Evolutionary conservation across 2,888 invertebrate species (phyloP), one percentile per base, ranked within the genome.

Genomic region (Euphydryas editha): DNA sequence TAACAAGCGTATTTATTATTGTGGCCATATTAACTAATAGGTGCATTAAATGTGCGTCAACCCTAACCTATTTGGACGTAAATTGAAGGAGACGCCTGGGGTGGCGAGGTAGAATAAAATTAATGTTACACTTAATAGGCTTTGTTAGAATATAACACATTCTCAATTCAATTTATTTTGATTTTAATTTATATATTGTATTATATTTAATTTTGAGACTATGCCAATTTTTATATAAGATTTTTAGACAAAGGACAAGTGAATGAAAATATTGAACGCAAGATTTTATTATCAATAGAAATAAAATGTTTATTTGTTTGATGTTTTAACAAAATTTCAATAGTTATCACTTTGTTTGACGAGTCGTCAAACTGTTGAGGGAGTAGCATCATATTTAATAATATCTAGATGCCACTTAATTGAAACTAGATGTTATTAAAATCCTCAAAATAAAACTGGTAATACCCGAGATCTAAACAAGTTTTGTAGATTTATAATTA

Each of bases 31-130:
- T 37, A n/a, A 13, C 6, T 39, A 20, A 7, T 13, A 42, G 6
- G 15, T 39, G 21, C 13, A 7, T 8, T 39, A 13, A 17, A 37
- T 57, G 15, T 17, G n/a, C 49, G 13, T 11, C 36, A 36, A 37
- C 21, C 60, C 46, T 51, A 57, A 46, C 10, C 17, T 63, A 47
- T 59, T 49, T 56, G 30, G 13, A 46, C 47, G 59, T 21, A 30
- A 60, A 63, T 63, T 57, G 56, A 59, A 62, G 30, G 59, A 42
- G 47, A 20, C 56, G 20, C 13, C 24, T 20, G 59, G 30, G 44
- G 39, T 24, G 24, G 51, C 18, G 54, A 30, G 46, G 30, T 24
- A 15, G 59, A 65, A 62, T 56, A n/a, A 62, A 68, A 57, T 68
- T 59, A 62, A 67, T 62, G 62, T 49, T 55, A 59, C 15, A 42